Evolutionary conservation across 2,888 invertebrate species (phyloP), one percentile per base, ranked within the genome.

Genomic region (Spilarctia lutea): DNA sequence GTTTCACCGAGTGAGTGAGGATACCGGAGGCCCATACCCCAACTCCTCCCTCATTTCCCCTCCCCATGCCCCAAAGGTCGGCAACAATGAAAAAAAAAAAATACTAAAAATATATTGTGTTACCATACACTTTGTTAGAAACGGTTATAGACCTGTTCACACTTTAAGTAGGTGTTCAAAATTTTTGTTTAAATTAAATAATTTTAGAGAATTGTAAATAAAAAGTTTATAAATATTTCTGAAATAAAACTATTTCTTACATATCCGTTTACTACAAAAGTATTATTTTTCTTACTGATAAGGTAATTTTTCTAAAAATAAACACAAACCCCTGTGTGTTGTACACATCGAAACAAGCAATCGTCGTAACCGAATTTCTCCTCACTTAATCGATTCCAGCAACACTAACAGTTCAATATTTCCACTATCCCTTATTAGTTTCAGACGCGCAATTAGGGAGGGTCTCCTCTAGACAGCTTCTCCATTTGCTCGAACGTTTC

Each of bases 371-470:
- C 65, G 78, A 78, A 76, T 78, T 27, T 27, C 65, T 42, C 68
- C 71, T 73, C n/a, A 70, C 66, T 67, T 30, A 65, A 69, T 66
- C 52, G 68, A 65, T 75, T 70, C 73, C 65, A 75, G 30, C 35
- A 60, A 27, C 63, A 79, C 75, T 83, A 75, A 79, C 79, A 79
- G 74, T 82, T 71, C 77, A 74, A 78, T 83, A 82, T 79, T 81
- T 80, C 72, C 77, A 67, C 77, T 75, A 81, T 52, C 81, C 79
- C 79, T 79, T 85, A 85, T 85, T 87, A 85, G 82, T 83, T 85
- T 83, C 81, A 79, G 74, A 75, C 65, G 75, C 68, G 78, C 81
- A 79, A 83, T 83, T 83, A 85, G 71, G 56, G 70, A 35, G 35
- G 75, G 77, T 76, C 79, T 85, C 76, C 77, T 78, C 69, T 56